A percentile compares a stretch with the other conserved stretches of the same genome.
These are phyloP conservation scores for Enteromius afrohamiltoni DNA, from an alignment of 2,797 vertebrate genomes.

Conservation along the genomic window DNA sequence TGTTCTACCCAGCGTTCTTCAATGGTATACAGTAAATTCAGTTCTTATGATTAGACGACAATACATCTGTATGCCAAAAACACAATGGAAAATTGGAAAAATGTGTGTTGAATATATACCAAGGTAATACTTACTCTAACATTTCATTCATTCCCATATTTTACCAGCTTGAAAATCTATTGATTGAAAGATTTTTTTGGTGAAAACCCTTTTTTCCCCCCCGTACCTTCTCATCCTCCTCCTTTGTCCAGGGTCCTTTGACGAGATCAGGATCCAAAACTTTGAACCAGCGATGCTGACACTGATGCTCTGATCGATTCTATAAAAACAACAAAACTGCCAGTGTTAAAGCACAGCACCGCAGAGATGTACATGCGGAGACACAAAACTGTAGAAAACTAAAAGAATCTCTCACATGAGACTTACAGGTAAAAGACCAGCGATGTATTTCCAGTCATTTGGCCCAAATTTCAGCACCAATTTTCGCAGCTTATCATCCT, in stretches of 20 bases:
- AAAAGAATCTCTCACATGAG: not conserved
- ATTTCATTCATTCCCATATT: too few relatives aligned
- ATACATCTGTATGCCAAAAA: not conserved
- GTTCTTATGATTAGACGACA: not conserved
- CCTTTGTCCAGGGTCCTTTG: constrained; percentile 98
- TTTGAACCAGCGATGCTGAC: constrained; percentile 95
- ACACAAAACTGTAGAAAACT: not conserved
- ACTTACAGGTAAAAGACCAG: constrained; percentile 89
- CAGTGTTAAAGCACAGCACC: not conserved
- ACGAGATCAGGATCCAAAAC: constrained; percentile 94
- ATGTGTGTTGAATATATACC: too few relatives aligned
- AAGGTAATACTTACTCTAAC: too few relatives aligned
- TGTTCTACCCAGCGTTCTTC: too few relatives aligned
- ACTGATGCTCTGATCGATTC: constrained; percentile 93
- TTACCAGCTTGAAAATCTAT: too few relatives aligned
- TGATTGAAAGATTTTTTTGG: not conserved
- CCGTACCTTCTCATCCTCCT: constrained; percentile 94
- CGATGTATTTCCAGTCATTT: constrained; percentile 91
- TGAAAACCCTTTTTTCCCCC: not conserved
- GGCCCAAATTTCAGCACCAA: constrained; percentile 87
- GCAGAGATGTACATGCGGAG: not conserved
- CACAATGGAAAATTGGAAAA: not conserved
- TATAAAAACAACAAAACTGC: constrained; percentile 57
- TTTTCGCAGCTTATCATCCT: constrained; percentile 91
- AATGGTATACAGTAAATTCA: not conserved